Evolutionary conservation across 2,113 vertebrate genomes (phyloP).

Genomic region (Manacus vitellinus): DNA sequence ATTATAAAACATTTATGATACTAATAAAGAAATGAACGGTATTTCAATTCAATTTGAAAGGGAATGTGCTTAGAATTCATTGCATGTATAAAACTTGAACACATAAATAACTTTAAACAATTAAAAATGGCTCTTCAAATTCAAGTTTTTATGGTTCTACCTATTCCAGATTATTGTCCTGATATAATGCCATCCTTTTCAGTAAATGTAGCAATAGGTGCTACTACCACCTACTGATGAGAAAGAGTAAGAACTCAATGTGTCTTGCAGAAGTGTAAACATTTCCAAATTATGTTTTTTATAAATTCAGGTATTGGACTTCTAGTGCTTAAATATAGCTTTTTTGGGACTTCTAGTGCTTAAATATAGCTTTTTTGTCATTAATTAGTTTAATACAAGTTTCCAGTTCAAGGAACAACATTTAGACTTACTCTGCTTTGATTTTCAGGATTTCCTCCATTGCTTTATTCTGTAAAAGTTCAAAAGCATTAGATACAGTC

Average conservation of each 20-base stretch:
- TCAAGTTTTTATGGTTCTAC: neutral
- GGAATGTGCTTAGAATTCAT: neutral
- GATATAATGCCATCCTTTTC: neutral
- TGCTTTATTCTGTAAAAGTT: conserved; percentile 68
- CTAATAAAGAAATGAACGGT: neutral
- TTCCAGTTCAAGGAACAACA: neutral
- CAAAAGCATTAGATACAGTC: neutral
- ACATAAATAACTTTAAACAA: neutral
- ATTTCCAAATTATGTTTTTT: neutral
- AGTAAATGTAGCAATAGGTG: neutral
- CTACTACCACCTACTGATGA: conserved; percentile 49
- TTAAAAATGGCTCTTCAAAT: neutral
- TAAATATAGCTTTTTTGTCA: neutral
- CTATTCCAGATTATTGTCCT: neutral
- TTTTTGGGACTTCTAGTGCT: neutral
- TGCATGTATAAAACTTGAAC: neutral
- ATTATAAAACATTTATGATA: neutral
- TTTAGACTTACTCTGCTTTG: conserved; percentile 82
- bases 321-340: neutral
- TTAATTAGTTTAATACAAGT: neutral
- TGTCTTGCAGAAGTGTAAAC: neutral
- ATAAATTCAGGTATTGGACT: neutral
- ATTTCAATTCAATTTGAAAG: neutral
- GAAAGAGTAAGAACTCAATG: neutral
- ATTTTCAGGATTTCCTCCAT: conserved; percentile 79